phyloP scores from a whole-genome alignment of 92 coral and sea anemone species.

The Galaxea fascicularis region DNA sequence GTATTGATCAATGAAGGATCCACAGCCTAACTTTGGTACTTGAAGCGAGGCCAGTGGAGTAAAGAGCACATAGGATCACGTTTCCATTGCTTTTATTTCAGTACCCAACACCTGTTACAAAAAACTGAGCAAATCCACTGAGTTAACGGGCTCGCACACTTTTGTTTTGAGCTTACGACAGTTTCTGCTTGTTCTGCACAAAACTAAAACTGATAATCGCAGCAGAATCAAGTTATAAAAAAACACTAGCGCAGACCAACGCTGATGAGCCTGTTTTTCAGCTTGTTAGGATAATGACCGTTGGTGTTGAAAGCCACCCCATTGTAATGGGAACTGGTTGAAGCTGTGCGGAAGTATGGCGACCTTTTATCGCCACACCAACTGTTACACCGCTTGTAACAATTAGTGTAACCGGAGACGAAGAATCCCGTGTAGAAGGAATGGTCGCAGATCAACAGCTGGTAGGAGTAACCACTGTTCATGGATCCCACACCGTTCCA shows the following conservation, averaged over 20 bases:
- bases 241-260: slow-evolving; percentile 44
- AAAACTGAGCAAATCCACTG: too few species aligned
- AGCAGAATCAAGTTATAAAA: too few species aligned
- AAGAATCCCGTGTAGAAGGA: slow-evolving; percentile 27
- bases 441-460: slow-evolving; percentile 28
- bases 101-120: too few species aligned
- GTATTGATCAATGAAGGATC: too few species aligned
- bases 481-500: slow-evolving; percentile 26
- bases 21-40: too few species aligned
- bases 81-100: too few species aligned
- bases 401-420: slow-evolving; percentile 43
- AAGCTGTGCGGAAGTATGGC: slow-evolving; percentile 54
- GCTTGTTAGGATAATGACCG: slow-evolving; percentile 35
- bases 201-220: too few species aligned
- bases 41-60: too few species aligned
- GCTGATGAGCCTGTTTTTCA: slow-evolving; percentile 30
- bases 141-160: too few species aligned
- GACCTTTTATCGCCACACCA: slow-evolving; percentile 37
- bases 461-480: background rate
- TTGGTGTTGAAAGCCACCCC: slow-evolving; percentile 63
- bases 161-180: too few species aligned
- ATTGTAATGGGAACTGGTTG: background rate
- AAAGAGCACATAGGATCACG: too few species aligned
- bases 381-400: slow-evolving; percentile 12
- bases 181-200: too few species aligned